Evolutionary conservation across 1,140 invertebrate genomes (phyloP).

Genomic region (Marisa cornuarietis): DNA sequence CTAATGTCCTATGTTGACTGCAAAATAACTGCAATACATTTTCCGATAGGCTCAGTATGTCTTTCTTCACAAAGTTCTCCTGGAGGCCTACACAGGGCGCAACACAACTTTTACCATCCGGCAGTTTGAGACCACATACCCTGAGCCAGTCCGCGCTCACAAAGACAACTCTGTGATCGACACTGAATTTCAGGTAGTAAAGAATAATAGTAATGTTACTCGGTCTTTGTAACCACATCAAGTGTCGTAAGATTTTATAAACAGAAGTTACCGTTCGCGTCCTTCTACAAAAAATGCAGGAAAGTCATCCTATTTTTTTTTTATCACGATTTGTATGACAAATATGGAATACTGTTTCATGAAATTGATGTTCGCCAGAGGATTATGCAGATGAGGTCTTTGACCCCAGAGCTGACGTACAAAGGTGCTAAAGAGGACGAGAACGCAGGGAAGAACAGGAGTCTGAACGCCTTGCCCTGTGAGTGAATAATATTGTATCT

Average conservation of each 20-base stretch:
- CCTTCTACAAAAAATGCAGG: too few relatives aligned
- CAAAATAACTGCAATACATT: background rate
- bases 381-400: too few relatives aligned
- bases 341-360: too few relatives aligned
- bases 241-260: too few relatives aligned
- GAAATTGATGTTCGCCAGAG: too few relatives aligned
- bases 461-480: background rate
- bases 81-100: slow-evolving; percentile 1
- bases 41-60: background rate
- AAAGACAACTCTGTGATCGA: background rate
- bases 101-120: background rate
- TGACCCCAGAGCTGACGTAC: too few relatives aligned
- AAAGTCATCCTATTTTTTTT: too few relatives aligned
- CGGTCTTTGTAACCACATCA: too few relatives aligned
- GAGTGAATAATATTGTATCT: background rate
- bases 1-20: background rate
- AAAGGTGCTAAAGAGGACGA: background rate
- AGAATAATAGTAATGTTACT: too few relatives aligned
- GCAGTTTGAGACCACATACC: background rate
- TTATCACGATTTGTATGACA: too few relatives aligned
- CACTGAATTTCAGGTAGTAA: background rate
- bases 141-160: background rate
- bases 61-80: background rate
- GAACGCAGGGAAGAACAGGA: slow-evolving; percentile 13
- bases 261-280: too few relatives aligned